Evolutionary conservation across 1,140 invertebrate species (phyloP), one percentile per base, ranked within the genome.

Genomic region (Apolygus lucorum): DNA sequence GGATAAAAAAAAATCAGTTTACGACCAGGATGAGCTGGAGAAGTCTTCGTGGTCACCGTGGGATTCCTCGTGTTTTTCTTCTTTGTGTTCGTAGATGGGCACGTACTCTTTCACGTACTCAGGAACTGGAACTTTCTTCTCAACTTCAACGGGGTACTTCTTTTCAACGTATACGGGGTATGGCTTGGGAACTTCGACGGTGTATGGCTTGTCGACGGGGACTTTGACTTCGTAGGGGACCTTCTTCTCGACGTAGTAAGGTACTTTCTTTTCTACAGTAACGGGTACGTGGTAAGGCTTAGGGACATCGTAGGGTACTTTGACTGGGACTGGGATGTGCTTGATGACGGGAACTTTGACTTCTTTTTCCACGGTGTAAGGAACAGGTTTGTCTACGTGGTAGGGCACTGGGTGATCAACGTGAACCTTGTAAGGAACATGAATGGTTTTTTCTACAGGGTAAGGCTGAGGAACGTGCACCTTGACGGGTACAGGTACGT

Each of bases 381-480:
- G 69, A 1, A 70, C 69, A 4, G 69, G 69, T 49, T 70, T 70
- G 14, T 11, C 11, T 1, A 70, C 64, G 26, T 52, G 69, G 52
- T 52, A 34, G 2, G 69, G 69, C 14, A 70, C 69, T 14, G 69
- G 69, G 4, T 63, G 17, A 27, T 70, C 69, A 13, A 70, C 69
- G n/a, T 85, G 86, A 0, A 73, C 74, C 21, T 74, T 71, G 49
- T 71, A 62, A 1, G 71, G 71, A 0, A 73, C 70, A 13, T 73
- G 74, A 0, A 74, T 70, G 28, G 88, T 84, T 49, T 84, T 80
- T 27, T 81, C 84, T 70, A 84, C 84, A 22, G 82, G 76, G 0
- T 85, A 84, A 69, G 81, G 82, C 77, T 85, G 84, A 1, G 86
- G 86, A 64, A 90, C 86, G 76, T 87, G 87, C 71, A 87, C 88